A percentile compares a stretch with the other conserved stretches of the same genome.
Evolutionary conservation across 1,140 invertebrate species (phyloP).

Genomic region (Oppia nitens): DNA sequence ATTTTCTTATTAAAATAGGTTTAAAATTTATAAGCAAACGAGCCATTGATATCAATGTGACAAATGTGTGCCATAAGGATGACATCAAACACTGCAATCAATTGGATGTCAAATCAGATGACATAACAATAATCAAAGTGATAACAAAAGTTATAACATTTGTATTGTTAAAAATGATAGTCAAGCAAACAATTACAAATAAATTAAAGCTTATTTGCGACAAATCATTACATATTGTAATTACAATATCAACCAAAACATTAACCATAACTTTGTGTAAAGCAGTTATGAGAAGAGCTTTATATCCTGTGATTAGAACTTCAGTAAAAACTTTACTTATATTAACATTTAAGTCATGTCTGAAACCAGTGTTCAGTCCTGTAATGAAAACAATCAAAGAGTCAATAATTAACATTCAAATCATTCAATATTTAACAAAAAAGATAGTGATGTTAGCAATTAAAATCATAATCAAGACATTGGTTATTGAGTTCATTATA

Average conservation of each 20-base stretch:
- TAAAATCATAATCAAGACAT: neutral
- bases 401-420: neutral
- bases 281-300: neutral
- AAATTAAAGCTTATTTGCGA: neutral
- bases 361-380: neutral
- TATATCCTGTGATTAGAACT: neutral
- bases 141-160: neutral
- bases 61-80: neutral
- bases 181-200: neutral
- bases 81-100: neutral
- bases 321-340: neutral
- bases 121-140: neutral
- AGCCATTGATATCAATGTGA: neutral
- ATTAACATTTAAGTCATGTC: neutral
- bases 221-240: neutral
- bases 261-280: neutral
- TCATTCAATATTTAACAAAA: neutral
- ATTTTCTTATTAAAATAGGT: neutral
- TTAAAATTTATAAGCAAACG: neutral
- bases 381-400: neutral
- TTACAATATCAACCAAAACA: neutral
- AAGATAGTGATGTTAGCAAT: neutral
- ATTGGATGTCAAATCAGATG: neutral
- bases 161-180: neutral
- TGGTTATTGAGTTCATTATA: neutral